Evolutionary conservation across 2,888 invertebrate genomes (phyloP).

Genomic region (Pyrgus malvae): DNA sequence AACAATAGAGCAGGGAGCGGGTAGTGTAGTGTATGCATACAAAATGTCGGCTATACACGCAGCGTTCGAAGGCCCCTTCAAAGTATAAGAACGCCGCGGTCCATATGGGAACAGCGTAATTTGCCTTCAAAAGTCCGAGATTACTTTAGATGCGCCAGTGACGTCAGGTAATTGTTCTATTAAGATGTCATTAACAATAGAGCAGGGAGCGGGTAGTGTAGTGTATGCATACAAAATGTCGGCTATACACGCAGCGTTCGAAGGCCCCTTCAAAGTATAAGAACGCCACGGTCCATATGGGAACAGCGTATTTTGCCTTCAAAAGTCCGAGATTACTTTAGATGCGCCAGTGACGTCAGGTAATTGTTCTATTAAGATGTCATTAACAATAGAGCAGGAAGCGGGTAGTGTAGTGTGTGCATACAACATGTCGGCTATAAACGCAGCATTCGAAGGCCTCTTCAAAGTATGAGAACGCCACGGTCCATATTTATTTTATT

Average conservation of each 20-base stretch:
- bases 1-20: slow-evolving; percentile 95
- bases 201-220: slow-evolving; percentile 94
- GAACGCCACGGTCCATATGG: slow-evolving; percentile 90
- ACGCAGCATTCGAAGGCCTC: slow-evolving; percentile 90
- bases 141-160: slow-evolving; percentile 83
- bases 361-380: slow-evolving; percentile 31
- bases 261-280: slow-evolving; percentile 93
- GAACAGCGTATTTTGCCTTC: slow-evolving; percentile 72
- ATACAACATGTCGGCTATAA: slow-evolving; percentile 91
- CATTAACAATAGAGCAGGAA: slow-evolving; percentile 92
- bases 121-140: slow-evolving; percentile 55
- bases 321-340: slow-evolving; percentile 77
- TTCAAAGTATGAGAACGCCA: slow-evolving; percentile 91
- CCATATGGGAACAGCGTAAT: slow-evolving; percentile 87
- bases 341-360: slow-evolving; percentile 77
- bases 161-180: slow-evolving; percentile 49
- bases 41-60: slow-evolving; percentile 90
- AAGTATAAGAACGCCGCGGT: slow-evolving; percentile 89
- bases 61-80: slow-evolving; percentile 93
- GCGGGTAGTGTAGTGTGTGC: slow-evolving; percentile 96
- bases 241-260: slow-evolving; percentile 89
- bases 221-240: slow-evolving; percentile 94
- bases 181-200: slow-evolving; percentile 90
- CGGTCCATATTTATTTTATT: slow-evolving; percentile 89
- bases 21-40: slow-evolving; percentile 95